Base-by-base conservation (phyloP, 2,797 vertebrate genomes). In the Buceros bicornis region DNA sequence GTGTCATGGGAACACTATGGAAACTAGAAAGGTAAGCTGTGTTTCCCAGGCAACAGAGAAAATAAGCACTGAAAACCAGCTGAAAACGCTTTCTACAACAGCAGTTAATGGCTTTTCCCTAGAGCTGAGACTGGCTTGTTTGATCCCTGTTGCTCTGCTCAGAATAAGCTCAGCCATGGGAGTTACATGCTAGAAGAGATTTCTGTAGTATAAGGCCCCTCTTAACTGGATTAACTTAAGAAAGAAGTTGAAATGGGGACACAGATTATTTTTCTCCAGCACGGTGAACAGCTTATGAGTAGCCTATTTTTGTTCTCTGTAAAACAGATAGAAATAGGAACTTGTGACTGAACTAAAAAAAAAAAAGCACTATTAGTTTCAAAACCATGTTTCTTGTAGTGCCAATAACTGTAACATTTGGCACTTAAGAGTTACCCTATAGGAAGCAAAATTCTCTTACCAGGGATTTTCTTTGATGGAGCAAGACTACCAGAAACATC, bases 11-110 rank as follows among this genome's bases (percentile, higher is more conserved):
- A 93, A 72, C 82, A 88, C 94, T 71, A 90, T 94, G 90, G 95
- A 92, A 95, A 97, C 91, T 57, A 25, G 77, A 60, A 89, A 94
- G 88, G 73, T 90, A 90, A 94, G 83, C 42, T 71, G 48, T 11
- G 71, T 96, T 91, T 95, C 96, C 94, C 67, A 77, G 93, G 93
- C 93, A 95, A 97, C 96, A 62, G 58, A 76, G 82, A 88, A 90
- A 94, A 53, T 69, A 71, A 86, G 54, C 12, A 35, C 43, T 86
- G 65, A 71, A 72, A 93, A 91, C 25, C 2, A 67, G 57, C 56
- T 83, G 81, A 77, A 70, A 84, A 35, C 31, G 58, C 82, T 72
- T 90, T 66, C 71, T 60, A 61, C 67, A 87, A 35, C 12, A 90
- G 62, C 31, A 76, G 57, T 67, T 84, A 84, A 80, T 62, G 45